These are phyloP conservation scores for Miichthys miiuy DNA, from an alignment of 2,797 vertebrate genomes.

Conservation along the genomic window DNA sequence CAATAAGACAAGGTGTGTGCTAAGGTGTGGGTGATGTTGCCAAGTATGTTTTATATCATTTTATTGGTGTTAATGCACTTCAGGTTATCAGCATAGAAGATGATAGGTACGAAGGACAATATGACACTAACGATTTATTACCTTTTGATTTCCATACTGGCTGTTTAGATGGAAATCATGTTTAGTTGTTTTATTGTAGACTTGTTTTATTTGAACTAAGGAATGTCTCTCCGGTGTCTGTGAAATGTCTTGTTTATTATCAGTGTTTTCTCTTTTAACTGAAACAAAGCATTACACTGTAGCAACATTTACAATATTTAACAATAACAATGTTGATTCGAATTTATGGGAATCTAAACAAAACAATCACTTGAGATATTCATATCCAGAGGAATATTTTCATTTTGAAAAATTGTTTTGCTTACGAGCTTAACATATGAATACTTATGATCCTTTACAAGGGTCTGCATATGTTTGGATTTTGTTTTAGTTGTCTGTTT, in stretches of 20 bases:
- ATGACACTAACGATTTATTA: neutral
- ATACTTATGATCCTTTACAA: too few relatives aligned
- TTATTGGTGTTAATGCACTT: conserved; percentile 18
- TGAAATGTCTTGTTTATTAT: neutral
- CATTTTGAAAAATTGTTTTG: too few relatives aligned
- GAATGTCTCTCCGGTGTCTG: neutral
- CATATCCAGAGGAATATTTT: neutral
- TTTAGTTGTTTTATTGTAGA: neutral
- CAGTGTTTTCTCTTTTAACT: neutral
- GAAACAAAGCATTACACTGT: neutral
- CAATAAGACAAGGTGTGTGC: neutral
- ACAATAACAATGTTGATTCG: neutral
- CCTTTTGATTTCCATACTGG: neutral
- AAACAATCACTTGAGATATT: neutral
- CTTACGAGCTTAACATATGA: neutral
- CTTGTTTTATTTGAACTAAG: neutral
- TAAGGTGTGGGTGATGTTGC: neutral
- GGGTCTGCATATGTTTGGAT: neutral
- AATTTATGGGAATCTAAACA: neutral
- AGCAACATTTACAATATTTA: neutral
- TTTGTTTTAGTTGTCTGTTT: neutral
- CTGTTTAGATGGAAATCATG: neutral
- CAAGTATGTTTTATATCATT: neutral
- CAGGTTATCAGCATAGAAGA: conserved; percentile 37
- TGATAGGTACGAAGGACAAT: neutral